Conservation (phyloP, 2,113 vertebrate species). For the Urocolius indicus region DNA sequence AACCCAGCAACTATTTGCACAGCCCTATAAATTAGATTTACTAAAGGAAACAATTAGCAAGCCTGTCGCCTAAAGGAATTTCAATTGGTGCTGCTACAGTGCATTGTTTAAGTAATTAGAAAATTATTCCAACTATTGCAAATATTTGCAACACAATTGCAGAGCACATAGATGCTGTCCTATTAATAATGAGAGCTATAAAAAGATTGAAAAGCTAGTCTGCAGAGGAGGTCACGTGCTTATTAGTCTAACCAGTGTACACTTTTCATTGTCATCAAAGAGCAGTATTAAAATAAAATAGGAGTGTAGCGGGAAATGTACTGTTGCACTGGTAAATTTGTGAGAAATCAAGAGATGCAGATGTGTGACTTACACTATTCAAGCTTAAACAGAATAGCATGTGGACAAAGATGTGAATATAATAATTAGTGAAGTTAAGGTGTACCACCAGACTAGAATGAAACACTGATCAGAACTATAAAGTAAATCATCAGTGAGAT, state of each 20-base stretch:
- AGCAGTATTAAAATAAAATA: slow-evolving; percentile 15
- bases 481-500: background rate
- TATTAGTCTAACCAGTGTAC: background rate
- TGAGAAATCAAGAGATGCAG: background rate
- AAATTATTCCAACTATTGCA: slow-evolving; percentile 52
- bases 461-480: background rate
- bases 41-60: slow-evolving; percentile 64
- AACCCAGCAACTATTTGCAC: slow-evolving; percentile 43
- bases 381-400: background rate
- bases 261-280: background rate
- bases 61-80: slow-evolving; percentile 55
- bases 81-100: slow-evolving; percentile 10
- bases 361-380: background rate
- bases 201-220: slow-evolving; percentile 35
- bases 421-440: background rate
- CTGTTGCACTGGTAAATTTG: background rate
- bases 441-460: background rate
- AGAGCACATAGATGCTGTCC: background rate
- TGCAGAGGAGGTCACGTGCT: slow-evolving; percentile 7
- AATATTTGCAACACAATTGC: slow-evolving; percentile 30
- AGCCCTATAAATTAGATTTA: slow-evolving; percentile 58
- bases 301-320: background rate
- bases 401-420: background rate
- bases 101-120: slow-evolving; percentile 58
- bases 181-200: slow-evolving; percentile 38